Conservation (phyloP, 2,888 invertebrate genomes). For the Melanchra persicariae region DNA sequence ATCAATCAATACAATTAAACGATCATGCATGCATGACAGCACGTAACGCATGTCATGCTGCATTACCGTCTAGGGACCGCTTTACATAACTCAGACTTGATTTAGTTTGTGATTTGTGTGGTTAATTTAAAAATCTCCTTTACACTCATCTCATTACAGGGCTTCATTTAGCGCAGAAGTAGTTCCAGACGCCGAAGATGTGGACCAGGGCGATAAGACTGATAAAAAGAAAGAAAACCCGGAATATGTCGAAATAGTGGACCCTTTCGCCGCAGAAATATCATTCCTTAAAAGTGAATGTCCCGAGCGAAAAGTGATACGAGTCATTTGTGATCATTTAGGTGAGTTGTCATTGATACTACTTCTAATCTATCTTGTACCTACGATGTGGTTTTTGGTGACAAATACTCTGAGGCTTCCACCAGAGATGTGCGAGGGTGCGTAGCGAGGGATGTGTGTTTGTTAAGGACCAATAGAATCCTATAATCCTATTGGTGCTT, state of each 20-base stretch:
- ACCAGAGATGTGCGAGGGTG: too few species aligned
- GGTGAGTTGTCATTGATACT: conserved; percentile 86
- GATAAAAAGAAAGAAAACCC: conserved; percentile 80
- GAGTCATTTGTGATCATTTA: conserved; percentile 94
- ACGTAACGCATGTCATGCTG: too few species aligned
- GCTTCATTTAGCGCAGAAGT: conserved; percentile 93
- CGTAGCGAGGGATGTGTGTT: too few species aligned
- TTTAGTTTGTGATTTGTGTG: too few species aligned
- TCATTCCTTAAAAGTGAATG: conserved; percentile 95
- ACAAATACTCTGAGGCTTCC: too few species aligned
- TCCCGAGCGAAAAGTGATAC: conserved; percentile 94
- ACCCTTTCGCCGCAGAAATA: conserved; percentile 95
- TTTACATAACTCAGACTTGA: too few species aligned
- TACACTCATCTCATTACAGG: conserved; percentile 86
- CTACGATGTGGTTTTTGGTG: neutral
- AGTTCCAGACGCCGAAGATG: conserved; percentile 92
- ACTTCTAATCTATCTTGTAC: neutral
- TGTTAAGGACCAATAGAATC: too few species aligned
- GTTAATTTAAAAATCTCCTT: neutral
- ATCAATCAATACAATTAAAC: too few species aligned
- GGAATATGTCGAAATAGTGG: conserved; percentile 95
- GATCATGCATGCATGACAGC: too few species aligned
- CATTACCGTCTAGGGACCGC: too few species aligned
- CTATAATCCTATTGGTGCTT: too few species aligned
- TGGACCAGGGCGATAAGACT: conserved; percentile 91